Evolutionary conservation across 1,140 invertebrate species (phyloP), one percentile per base, ranked within the genome.

Genomic region (Popillia japonica): DNA sequence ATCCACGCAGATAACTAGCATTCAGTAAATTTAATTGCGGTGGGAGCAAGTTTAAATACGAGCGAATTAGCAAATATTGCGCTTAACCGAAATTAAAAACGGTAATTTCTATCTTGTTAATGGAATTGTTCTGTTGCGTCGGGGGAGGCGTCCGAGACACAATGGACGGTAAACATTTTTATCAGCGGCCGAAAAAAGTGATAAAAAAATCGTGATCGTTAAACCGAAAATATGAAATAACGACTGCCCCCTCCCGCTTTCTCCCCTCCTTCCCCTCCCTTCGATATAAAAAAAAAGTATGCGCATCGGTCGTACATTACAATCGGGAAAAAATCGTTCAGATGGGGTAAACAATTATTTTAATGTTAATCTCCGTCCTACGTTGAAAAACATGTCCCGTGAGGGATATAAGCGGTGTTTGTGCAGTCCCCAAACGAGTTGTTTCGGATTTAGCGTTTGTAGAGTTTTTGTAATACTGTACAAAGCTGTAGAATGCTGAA

Each of bases 201-300:
- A 55, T 55, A 55, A 55, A 55, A 34, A 55, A 55, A 55, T 14
- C 48, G 14, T 55, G 48, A 17, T 17, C 48, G 48, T 55, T n/a
- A 55, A 55, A 55, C 48, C 48, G 48, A 55, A 55, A 55, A 55
- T 55, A 55, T 55, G 48, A 55, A 55, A 55, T 55, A 55, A 55
- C 48, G 48, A 55, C 6, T 55, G 48, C 17, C 17, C 48, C 48
- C 48, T 17, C 17, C 6, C n/a, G n/a, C n/a, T n/a, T n/a, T n/a
- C n/a, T n/a, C n/a, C n/a, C n/a, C n/a, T n/a, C n/a, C n/a, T n/a
- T n/a, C n/a, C n/a, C n/a, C n/a, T n/a, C n/a, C n/a, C n/a, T n/a
- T n/a, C n/a, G n/a, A n/a, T n/a, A n/a, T n/a, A n/a, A n/a, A n/a
- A n/a, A 55, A 55, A 55, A 55, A 55, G 48, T 55, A 55, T 4